A percentile compares a stretch with the other conserved stretches of the same genome.
These are phyloP conservation scores for Drosophila vallismaia DNA, from an alignment of 2,888 invertebrate genomes.

Conservation along the genomic window DNA sequence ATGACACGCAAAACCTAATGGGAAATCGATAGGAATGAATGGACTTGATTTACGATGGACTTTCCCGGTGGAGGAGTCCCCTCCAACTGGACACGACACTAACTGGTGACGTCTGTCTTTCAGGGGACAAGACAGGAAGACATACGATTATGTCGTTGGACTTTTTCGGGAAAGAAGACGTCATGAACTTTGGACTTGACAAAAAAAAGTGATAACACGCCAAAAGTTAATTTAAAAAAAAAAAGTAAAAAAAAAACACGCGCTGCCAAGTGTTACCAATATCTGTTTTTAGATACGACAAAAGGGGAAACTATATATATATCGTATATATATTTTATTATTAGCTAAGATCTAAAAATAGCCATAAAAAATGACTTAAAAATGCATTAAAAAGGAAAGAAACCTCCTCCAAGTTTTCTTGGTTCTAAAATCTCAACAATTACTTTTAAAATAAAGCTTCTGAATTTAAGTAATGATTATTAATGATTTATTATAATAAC, in stretches of 20 bases:
- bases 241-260: conserved; percentile 5
- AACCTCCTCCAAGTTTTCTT: no score
- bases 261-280: conserved; percentile 28
- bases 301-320: conserved; percentile 9
- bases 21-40: conserved; percentile 64
- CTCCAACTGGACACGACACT: neutral
- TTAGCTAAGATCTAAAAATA: neutral
- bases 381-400: no score
- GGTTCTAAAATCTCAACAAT: no score
- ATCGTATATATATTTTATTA: conserved; percentile 3
- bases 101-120: conserved; percentile 17
- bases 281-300: conserved; percentile 12
- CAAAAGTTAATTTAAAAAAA: conserved; percentile 29
- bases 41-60: conserved; percentile 28
- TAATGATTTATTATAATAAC: no score
- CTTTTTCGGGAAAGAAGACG: neutral
- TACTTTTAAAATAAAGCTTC: no score
- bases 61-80: no score
- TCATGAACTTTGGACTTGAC: conserved; percentile 33
- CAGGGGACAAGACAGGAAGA: neutral
- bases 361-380: no score
- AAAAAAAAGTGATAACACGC: conserved; percentile 25
- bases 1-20: conserved; percentile 66
- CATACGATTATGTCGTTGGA: neutral
- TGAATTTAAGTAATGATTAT: no score